These are phyloP conservation scores for Tyria jacobaeae DNA, from an alignment of 2,888 invertebrate genomes.

Conservation along the genomic window DNA sequence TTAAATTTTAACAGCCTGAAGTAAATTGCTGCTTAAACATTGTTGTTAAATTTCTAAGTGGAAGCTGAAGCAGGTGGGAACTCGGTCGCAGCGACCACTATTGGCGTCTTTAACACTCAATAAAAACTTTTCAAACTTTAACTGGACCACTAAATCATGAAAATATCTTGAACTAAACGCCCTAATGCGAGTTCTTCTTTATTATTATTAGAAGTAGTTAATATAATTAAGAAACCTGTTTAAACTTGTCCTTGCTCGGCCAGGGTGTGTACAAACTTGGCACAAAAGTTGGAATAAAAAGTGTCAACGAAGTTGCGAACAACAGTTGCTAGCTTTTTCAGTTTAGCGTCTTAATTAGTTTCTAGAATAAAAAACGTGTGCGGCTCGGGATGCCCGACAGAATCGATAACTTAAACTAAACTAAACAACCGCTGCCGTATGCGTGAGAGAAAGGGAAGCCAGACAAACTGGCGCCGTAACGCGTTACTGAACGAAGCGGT, in stretches of 20 bases:
- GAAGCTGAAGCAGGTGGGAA: neutral
- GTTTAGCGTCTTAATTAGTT: conserved; percentile 32
- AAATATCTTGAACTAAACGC: conserved; percentile 45
- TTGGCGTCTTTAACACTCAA: conserved; percentile 33
- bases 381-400: too few species aligned
- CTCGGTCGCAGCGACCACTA: conserved; percentile 11
- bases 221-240: conserved; percentile 47
- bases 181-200: conserved; percentile 51
- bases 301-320: conserved; percentile 31
- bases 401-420: too few species aligned
- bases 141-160: conserved; percentile 45
- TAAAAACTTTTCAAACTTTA: conserved; percentile 47
- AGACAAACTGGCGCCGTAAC: too few species aligned
- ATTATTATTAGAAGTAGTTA: conserved; percentile 46
- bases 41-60: neutral
- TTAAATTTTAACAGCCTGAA: neutral
- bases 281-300: conserved; percentile 23
- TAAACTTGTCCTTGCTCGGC: conserved; percentile 39
- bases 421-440: too few species aligned
- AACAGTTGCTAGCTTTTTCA: conserved; percentile 20
- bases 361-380: neutral
- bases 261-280: conserved; percentile 23
- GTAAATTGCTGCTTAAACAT: neutral
- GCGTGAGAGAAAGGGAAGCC: too few species aligned
- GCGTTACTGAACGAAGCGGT: too few species aligned